These are phyloP conservation scores for Polydrusus cervinus DNA, from an alignment of 2,888 invertebrate species.

Conservation along the genomic window DNA sequence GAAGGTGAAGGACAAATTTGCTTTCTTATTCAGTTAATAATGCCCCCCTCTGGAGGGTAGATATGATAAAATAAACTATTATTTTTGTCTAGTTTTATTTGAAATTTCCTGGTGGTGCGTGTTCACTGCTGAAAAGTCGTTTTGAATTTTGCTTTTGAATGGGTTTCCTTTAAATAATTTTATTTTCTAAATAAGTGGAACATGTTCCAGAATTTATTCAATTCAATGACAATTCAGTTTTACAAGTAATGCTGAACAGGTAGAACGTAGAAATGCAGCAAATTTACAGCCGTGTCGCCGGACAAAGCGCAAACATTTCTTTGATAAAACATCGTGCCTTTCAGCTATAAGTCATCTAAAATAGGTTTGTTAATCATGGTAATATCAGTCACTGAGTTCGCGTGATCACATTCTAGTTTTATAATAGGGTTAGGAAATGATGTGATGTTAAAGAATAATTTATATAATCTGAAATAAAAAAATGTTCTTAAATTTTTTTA, in stretches of 20 bases:
- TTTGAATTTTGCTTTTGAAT: too few species aligned
- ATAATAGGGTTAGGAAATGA: slow-evolving; percentile 2
- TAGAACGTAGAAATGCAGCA: background rate
- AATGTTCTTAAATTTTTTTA: too few species aligned
- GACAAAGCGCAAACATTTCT: slow-evolving; percentile 9
- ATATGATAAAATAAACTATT: too few species aligned
- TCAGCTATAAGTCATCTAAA: slow-evolving; percentile 5
- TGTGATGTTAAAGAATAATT: background rate
- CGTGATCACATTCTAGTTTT: background rate
- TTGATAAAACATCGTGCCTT: slow-evolving; percentile 7
- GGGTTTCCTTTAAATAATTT: background rate
- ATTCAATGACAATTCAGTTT: too few species aligned
- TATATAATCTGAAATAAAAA: background rate
- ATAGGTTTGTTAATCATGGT: slow-evolving; percentile 3
- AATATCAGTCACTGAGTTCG: slow-evolving; percentile 1
- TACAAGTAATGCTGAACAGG: background rate
- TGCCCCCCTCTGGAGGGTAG: too few species aligned
- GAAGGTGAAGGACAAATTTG: too few species aligned
- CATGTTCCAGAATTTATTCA: too few species aligned
- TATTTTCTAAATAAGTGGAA: too few species aligned
- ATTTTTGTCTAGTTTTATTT: too few species aligned
- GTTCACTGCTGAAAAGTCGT: too few species aligned
- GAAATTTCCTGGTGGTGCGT: too few species aligned
- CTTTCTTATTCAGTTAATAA: too few species aligned
- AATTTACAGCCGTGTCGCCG: slow-evolving; percentile 6